These are phyloP conservation scores for Numenius phaeopus DNA, from an alignment of 2,797 vertebrate genomes.

Conservation along the genomic window DNA sequence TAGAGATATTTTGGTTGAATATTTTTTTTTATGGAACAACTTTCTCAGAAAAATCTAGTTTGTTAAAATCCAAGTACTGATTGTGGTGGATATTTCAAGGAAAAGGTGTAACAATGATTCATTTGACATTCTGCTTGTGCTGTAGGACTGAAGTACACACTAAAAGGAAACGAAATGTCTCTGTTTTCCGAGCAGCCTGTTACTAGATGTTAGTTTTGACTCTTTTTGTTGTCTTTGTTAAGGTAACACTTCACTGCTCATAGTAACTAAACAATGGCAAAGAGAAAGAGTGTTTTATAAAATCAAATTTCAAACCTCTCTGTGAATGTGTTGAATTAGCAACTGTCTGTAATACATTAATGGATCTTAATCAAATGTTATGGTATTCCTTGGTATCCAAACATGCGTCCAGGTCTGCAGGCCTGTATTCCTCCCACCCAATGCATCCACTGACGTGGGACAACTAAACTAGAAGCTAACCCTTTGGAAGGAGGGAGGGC, in stretches of 20 bases:
- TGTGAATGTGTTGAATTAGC: not conserved
- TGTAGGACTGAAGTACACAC: not conserved
- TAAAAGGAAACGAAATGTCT: not conserved
- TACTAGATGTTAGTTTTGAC: not conserved
- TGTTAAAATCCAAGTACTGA: not conserved
- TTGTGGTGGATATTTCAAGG: not conserved
- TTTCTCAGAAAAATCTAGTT: not conserved
- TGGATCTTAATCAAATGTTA: not conserved
- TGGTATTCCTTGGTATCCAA: not conserved
- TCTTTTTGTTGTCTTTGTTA: not conserved
- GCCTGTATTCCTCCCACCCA: not conserved
- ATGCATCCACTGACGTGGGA: not conserved
- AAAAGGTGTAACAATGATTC: not conserved
- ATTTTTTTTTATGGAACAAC: not conserved
- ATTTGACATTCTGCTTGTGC: not conserved
- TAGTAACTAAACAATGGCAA: not conserved
- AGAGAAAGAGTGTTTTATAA: not conserved
- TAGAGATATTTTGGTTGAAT: not conserved
- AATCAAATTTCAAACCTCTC: not conserved
- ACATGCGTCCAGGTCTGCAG: not conserved
- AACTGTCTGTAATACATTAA: not conserved
- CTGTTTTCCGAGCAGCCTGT: fast-evolving
- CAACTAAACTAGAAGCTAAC: not conserved
- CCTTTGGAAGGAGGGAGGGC: fast-evolving
- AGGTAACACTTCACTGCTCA: not conserved